These are phyloP conservation scores for Nothocercus nigrocapillus DNA, from an alignment of 2,113 vertebrate species.

Conservation along the genomic window DNA sequence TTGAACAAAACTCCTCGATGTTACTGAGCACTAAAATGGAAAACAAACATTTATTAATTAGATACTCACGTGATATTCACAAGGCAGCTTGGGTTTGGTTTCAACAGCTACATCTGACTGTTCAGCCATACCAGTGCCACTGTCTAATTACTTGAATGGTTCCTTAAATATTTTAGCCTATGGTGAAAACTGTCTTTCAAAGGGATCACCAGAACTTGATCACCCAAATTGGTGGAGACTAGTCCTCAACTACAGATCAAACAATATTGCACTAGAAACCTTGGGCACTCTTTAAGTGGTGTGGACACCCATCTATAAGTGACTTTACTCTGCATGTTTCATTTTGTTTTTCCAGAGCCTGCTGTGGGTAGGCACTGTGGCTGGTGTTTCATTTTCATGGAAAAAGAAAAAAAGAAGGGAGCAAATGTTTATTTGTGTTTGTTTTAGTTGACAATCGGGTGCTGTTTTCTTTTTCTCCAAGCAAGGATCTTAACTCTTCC, in stretches of 20 bases:
- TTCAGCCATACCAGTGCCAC: constrained; percentile 40
- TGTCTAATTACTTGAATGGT: constrained; percentile 58
- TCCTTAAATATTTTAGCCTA: constrained; percentile 30
- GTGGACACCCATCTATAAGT: neutral
- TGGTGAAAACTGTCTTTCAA: constrained; percentile 13
- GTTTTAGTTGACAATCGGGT: constrained; percentile 35
- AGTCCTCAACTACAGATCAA: constrained; percentile 47
- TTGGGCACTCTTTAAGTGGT: constrained; percentile 40
- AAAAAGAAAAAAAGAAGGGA: neutral
- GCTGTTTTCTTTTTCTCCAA: constrained; percentile 27
- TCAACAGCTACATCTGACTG: neutral
- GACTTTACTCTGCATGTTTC: constrained; percentile 34
- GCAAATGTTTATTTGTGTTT: neutral
- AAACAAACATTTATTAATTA: neutral
- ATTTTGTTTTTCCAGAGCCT: constrained; percentile 14
- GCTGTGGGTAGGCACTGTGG: neutral
- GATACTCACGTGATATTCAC: neutral
- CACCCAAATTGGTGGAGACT: constrained; percentile 2
- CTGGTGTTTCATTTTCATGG: neutral
- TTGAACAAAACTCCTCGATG: neutral
- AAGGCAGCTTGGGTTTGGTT: constrained; percentile 44
- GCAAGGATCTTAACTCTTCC: neutral
- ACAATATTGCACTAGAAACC: constrained; percentile 64
- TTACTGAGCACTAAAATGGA: neutral
- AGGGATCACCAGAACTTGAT: constrained; percentile 6